Evolutionary conservation across 2,113 vertebrate genomes (phyloP).

Genomic region (Catharus minimus): DNA sequence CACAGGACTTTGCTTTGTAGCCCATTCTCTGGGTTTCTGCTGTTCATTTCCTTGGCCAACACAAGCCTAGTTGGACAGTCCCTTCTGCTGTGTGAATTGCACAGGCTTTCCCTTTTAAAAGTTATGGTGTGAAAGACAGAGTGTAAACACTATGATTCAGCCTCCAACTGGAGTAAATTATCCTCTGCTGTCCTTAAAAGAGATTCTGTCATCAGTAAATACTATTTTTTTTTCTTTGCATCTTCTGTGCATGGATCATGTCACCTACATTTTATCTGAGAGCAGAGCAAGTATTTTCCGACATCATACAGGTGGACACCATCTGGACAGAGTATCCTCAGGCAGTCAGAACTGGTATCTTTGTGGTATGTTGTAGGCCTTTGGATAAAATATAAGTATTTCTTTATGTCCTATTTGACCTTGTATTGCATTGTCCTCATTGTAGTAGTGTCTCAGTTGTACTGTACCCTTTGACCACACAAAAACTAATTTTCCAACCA

Average conservation of each 20-base stretch:
- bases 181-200: constrained; percentile 45
- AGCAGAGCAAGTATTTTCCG: constrained; percentile 14
- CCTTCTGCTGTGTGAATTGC: neutral
- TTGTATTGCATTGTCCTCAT: neutral
- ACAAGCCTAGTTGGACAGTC: neutral
- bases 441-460: neutral
- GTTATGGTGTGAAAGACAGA: constrained; percentile 25
- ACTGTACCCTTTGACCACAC: neutral
- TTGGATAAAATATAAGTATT: constrained; percentile 31
- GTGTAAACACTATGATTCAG: constrained; percentile 58
- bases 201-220: constrained; percentile 24
- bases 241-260: constrained; percentile 14
- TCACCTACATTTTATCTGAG: constrained; percentile 42
- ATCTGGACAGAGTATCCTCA: constrained; percentile 43
- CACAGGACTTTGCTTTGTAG: neutral
- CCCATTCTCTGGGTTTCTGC: neutral
- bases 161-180: constrained; percentile 47
- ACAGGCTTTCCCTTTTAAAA: constrained; percentile 45
- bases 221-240: neutral
- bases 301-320: constrained; percentile 43
- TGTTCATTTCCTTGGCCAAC: neutral
- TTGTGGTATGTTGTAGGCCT: constrained; percentile 32
- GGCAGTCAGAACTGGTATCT: constrained; percentile 1
- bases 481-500: constrained; percentile 4
- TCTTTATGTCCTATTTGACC: constrained; percentile 13